Evolutionary conservation across 2,888 invertebrate genomes (phyloP), one percentile per base, ranked within the genome.

Genomic region (Mimumesa dahlbomi): DNA sequence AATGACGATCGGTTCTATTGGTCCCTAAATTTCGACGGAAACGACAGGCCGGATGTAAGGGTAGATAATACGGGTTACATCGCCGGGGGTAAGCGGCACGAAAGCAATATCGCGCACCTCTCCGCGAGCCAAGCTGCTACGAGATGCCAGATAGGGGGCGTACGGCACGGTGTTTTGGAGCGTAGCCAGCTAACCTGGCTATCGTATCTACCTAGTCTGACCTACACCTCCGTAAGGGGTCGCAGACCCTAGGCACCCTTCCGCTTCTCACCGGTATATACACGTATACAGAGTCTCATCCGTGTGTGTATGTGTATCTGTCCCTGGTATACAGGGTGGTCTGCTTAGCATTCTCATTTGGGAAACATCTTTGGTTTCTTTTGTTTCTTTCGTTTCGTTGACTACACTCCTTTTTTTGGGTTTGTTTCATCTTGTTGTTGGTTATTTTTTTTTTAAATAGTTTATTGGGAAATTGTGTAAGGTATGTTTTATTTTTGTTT

Each of bases 121-220:
- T 70, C 68, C 66, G 69, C 57, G 81, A 82, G 80, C 82, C 83
- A 84, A 85, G 82, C 83, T 85, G 85, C 82, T 82, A 75, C 56
- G 83, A 82, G 84, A 85, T 81, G 82, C 75, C 78, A 82, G 84
- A 83, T 80, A 83, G 76, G 74, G 63, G 77, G 56, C 72, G 73
- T 68, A 73, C 58, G 68, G 68, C 66, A 67, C 66, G 72, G 69
- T 75, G 70, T 77, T 82, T 82, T 81, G 82, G 80, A 83, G 81
- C 82, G 65, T 73, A 80, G 84, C 84, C 84, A 83, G 79, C 77
- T 73, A 75, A 79, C 76, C 80, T 77, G 70, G 79, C 79, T 81
- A 79, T 78, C 81, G 61, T 78, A 54, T 61, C 66, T 69, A 72
- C 68, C 71, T 66, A 66, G 58, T 63, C 54, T 59, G 49, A 71